phyloP scores from a whole-genome alignment of 2,888 invertebrate genomes.

The Cerceris ruficornis region DNA sequence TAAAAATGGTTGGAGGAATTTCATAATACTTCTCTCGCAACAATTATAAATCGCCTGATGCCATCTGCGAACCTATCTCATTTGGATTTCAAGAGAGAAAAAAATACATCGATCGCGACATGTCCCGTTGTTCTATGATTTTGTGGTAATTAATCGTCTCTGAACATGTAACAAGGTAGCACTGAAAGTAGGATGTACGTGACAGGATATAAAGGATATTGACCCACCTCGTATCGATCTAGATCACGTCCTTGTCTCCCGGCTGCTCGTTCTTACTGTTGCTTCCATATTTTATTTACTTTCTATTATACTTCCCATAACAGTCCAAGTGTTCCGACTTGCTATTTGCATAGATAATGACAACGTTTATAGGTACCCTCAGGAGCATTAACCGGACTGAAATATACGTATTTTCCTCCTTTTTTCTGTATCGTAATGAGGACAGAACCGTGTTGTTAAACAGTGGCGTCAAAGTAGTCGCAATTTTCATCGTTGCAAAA shows the following conservation, averaged over 20 bases:
- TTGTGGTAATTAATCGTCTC: background rate
- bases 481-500: too few species aligned
- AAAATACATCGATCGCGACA: too few species aligned
- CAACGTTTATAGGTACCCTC: too few species aligned
- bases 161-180: constrained; percentile 22
- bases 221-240: constrained; percentile 59
- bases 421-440: too few species aligned
- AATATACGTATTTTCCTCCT: too few species aligned
- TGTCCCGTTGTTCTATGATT: too few species aligned
- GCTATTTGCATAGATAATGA: background rate
- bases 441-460: too few species aligned
- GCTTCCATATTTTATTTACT: constrained; percentile 8
- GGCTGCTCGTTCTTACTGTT: constrained; percentile 16
- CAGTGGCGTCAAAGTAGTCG: too few species aligned
- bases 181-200: constrained; percentile 34
- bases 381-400: too few species aligned
- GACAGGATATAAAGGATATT: constrained; percentile 72
- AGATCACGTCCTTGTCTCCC: constrained; percentile 30
- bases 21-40: background rate
- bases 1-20: background rate
- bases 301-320: constrained; percentile 12
- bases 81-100: too few species aligned
- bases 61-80: too few species aligned
- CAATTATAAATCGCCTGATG: too few species aligned
- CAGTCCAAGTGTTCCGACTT: constrained; percentile 5